A percentile compares a stretch with the other conserved stretches of the same genome.
Conservation (phyloP, 2,888 invertebrate species). For the Stenichneumon culpator region DNA sequence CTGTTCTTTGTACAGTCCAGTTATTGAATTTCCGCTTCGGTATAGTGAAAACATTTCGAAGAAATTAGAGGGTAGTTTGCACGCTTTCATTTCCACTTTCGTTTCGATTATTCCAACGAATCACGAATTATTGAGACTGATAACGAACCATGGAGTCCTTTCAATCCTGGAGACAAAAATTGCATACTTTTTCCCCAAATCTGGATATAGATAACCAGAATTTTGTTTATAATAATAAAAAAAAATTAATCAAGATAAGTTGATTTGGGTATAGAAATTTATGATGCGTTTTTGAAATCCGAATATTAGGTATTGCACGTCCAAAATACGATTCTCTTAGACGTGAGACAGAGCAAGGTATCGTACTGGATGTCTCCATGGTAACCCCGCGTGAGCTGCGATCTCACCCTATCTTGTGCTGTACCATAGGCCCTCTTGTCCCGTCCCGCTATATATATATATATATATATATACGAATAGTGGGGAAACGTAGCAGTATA, state of each 20-base stretch:
- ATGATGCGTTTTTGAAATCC: neutral
- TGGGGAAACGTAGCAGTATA: constrained; percentile 11
- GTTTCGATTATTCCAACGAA: neutral
- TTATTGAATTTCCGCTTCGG: constrained; percentile 44
- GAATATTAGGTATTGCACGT: constrained; percentile 10
- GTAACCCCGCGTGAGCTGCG: constrained; percentile 63
- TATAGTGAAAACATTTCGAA: neutral
- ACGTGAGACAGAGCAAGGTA: constrained; percentile 50
- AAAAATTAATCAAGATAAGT: neutral
- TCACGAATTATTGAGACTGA: neutral
- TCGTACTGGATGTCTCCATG: constrained; percentile 75
- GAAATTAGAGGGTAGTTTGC: constrained; percentile 29
- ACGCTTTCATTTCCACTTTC: constrained; percentile 6
- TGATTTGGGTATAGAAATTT: neutral
- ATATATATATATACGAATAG: constrained; percentile 2
- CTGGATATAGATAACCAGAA: too few relatives aligned
- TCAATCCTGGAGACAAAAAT: neutral
- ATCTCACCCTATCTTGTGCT: constrained; percentile 67
- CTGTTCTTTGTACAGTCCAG: constrained; percentile 35
- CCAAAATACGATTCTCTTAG: constrained; percentile 48
- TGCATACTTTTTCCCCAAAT: neutral
- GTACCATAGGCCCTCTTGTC: constrained; percentile 55
- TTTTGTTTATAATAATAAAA: too few relatives aligned
- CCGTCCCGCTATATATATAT: constrained; percentile 16
- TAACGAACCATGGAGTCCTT: neutral